A percentile compares a stretch with the other conserved stretches of the same genome.
Conservation (phyloP, 2,888 invertebrate genomes). For the Andrena trimmerana region DNA sequence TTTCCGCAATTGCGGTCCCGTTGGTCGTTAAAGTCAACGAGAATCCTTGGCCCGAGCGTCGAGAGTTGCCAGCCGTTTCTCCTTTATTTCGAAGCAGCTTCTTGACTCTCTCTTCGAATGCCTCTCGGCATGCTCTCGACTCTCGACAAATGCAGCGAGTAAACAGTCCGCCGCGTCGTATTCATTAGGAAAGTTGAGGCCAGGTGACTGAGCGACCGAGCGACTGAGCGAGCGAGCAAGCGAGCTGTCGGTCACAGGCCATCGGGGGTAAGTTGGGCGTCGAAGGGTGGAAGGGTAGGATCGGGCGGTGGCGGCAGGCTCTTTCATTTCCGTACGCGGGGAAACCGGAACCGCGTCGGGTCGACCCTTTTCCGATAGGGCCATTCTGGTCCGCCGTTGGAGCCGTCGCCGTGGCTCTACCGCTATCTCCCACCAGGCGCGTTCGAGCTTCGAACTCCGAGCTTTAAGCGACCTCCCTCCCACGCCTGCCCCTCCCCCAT, state of each 20-base stretch:
- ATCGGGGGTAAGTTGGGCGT: neutral
- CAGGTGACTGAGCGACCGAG: neutral
- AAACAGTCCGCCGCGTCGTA: slow-evolving; percentile 72
- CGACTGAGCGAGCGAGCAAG: too few species aligned
- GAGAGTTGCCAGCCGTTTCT: slow-evolving; percentile 5
- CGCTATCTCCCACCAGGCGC: slow-evolving; percentile 21
- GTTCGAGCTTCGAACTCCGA: slow-evolving; percentile 33
- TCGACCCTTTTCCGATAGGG: slow-evolving; percentile 68
- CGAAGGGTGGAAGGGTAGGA: slow-evolving; percentile 9
- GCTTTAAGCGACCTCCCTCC: slow-evolving; percentile 17
- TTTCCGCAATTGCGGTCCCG: neutral
- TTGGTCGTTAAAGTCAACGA: slow-evolving; percentile 5
- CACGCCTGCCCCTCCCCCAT: too few species aligned
- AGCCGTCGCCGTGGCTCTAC: neutral
- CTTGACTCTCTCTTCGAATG: slow-evolving; percentile 17
- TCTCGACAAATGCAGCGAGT: slow-evolving; percentile 71
- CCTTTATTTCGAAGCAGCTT: slow-evolving; percentile 15
- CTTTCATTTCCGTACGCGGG: slow-evolving; percentile 76
- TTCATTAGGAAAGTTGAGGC: slow-evolving; percentile 76
- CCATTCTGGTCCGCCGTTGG: slow-evolving; percentile 41
- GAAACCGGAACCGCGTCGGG: slow-evolving; percentile 66
- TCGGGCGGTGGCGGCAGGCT: slow-evolving; percentile 49
- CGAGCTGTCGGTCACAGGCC: neutral
- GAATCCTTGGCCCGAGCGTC: neutral
- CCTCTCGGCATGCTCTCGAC: slow-evolving; percentile 59